These are phyloP conservation scores for Dicrostonyx torquatus DNA, from an alignment of 2,797 vertebrate species.

Conservation along the genomic window DNA sequence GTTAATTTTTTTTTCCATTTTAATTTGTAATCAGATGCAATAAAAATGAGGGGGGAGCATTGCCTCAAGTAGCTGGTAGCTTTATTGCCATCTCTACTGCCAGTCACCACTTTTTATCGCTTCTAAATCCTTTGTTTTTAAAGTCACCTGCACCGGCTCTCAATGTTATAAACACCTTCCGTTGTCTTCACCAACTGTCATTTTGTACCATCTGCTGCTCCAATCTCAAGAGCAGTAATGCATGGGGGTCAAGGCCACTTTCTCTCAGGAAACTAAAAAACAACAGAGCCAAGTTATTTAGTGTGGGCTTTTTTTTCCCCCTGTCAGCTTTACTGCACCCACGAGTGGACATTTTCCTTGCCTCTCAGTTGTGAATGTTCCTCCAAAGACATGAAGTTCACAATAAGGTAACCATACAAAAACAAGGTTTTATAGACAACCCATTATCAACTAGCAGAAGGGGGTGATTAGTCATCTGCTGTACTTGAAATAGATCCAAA, in stretches of 20 bases:
- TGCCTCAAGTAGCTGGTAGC: slow-evolving; percentile 88
- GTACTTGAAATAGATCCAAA: slow-evolving; percentile 85
- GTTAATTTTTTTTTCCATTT: slow-evolving; percentile 92
- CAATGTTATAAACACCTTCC: slow-evolving; percentile 79
- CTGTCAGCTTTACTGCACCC: slow-evolving; percentile 81
- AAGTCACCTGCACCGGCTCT: slow-evolving; percentile 86
- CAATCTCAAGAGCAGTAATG: slow-evolving; percentile 84
- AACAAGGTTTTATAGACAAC: slow-evolving; percentile 80
- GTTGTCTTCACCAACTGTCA: slow-evolving; percentile 82
- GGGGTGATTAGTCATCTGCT: slow-evolving; percentile 84
- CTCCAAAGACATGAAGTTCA: slow-evolving; percentile 84
- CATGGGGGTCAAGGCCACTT: slow-evolving; percentile 83
- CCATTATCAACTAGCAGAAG: slow-evolving; percentile 84
- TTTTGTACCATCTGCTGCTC: slow-evolving; percentile 83
- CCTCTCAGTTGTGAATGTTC: slow-evolving; percentile 78
- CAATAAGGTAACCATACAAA: slow-evolving; percentile 83
- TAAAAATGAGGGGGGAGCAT: slow-evolving; percentile 87
- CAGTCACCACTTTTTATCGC: slow-evolving; percentile 89
- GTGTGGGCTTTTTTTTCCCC: neutral
- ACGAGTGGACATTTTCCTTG: slow-evolving; percentile 79
- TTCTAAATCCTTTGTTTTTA: slow-evolving; percentile 89
- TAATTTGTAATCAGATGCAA: slow-evolving; percentile 93
- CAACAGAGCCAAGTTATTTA: slow-evolving; percentile 79
- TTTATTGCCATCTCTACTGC: slow-evolving; percentile 89
- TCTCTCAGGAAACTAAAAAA: slow-evolving; percentile 80